Evolutionary conservation across 1,140 invertebrate species (phyloP).

Genomic region (Anastrepha ludens): DNA sequence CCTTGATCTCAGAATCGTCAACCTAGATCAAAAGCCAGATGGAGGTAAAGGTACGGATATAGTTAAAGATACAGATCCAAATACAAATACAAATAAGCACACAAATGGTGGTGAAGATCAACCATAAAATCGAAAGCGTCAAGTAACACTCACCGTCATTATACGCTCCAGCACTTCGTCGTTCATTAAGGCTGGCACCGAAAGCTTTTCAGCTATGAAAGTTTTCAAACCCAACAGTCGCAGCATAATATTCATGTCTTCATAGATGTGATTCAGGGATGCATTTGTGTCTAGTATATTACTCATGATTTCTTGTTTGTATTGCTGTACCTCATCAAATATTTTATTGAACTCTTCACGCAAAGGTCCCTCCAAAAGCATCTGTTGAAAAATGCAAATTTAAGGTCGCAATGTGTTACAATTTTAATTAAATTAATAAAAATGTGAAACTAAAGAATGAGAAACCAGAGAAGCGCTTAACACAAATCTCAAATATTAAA

Average conservation of each 20-base stretch:
- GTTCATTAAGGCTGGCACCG: constrained; percentile 61
- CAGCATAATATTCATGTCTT: constrained; percentile 70
- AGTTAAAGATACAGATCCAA: too few relatives aligned
- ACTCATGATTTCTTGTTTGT: constrained; percentile 72
- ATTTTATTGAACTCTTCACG: constrained; percentile 75
- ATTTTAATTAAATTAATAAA: too few relatives aligned
- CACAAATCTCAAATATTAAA: too few relatives aligned
- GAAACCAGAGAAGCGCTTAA: too few relatives aligned
- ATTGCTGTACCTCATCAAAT: constrained; percentile 74
- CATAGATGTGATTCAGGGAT: constrained; percentile 65
- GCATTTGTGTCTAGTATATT: constrained; percentile 63
- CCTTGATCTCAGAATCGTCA: constrained; percentile 75
- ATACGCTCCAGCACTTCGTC: constrained; percentile 63
- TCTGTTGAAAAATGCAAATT: constrained; percentile 60
- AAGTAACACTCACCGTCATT: constrained; percentile 14
- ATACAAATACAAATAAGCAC: too few relatives aligned
- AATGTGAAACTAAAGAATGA: too few relatives aligned
- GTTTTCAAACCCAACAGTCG: constrained; percentile 61
- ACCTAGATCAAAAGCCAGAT: constrained; percentile 66
- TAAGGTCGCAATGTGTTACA: background rate
- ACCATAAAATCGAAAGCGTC: too few relatives aligned
- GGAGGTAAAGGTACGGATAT: background rate
- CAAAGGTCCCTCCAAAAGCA: constrained; percentile 65
- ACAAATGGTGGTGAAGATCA: too few relatives aligned
- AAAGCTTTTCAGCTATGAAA: constrained; percentile 60